Base-by-base conservation (phyloP, 1,140 invertebrate genomes). In the Drosophila pseudoobscura region DNA sequence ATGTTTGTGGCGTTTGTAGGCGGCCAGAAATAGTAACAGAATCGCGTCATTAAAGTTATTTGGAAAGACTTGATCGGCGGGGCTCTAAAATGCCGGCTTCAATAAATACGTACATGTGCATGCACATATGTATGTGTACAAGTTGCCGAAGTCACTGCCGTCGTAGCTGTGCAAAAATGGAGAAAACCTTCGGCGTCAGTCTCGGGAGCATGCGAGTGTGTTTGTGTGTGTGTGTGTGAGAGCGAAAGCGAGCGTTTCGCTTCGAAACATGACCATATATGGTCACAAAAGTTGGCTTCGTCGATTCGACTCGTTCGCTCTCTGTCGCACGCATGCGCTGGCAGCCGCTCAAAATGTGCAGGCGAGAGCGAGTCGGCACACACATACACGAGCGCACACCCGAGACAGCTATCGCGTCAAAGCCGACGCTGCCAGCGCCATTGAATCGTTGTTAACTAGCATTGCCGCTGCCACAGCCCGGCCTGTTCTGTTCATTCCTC, bases 201-300 rank as follows among this genome's bases (percentile, higher is more conserved):
- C 35, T 13, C 11, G 11, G 13, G 8, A 15, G n/a, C 4, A 17
- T 29, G 11, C 13, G 17, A 2, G 46, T 9, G 46, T 6, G 26
- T 20, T 17, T 20, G 13, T 53, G 46, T 7, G 59, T 8, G 24
- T 8, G 24, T 20, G 24, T 20, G 15, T 53, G 13, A 84, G 80
- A 76, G 80, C 80, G 76, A 84, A 80, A 85, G 76, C 65, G 44
- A 64, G 39, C 64, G 65, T 58, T 74, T 88, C 80, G 80, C 80
- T 75, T 68, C 68, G 65, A 91, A 91, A 91, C 90, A 91, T 91
- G 89, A 85, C 90, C 90, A 91, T 91, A 91, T 91, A 91, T 91
- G 90, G 90, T 89, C 89, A 91, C 83, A 90, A 91, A 91, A 91
- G 53, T 74, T 90, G 56, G 72, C 75, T 54, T 60, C 59, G 75